Evolutionary conservation across 2,888 invertebrate species (phyloP).

Genomic region (Euplexia lucipara): DNA sequence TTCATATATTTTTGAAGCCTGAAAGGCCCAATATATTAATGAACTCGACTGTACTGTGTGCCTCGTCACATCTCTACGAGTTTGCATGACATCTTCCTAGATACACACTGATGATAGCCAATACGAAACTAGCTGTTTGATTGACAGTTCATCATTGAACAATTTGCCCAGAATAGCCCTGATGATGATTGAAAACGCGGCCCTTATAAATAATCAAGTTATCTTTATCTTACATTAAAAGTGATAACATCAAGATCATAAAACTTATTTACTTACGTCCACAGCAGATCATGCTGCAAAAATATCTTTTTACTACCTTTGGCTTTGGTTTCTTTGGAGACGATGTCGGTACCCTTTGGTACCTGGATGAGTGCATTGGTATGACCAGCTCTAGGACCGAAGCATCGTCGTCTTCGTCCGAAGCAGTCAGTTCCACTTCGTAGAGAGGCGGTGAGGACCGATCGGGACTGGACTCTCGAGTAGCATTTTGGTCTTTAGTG

Average conservation of each 20-base stretch:
- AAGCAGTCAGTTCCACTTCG: conserved; percentile 86
- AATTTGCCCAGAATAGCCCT: no score
- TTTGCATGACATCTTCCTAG: no score
- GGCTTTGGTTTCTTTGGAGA: conserved; percentile 74
- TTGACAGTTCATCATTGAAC: no score
- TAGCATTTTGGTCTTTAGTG: conserved; percentile 37
- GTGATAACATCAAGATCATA: conserved; percentile 57
- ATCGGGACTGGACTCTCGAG: conserved; percentile 62
- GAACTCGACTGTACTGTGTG: no score
- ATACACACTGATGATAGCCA: no score
- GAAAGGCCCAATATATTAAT: no score
- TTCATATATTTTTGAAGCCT: no score
- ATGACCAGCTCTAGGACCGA: conserved; percentile 86
- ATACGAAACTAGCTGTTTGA: no score
- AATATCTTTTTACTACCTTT: conserved; percentile 63
- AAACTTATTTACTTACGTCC: conserved; percentile 71
- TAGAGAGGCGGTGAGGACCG: conserved; percentile 81
- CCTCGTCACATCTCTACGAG: no score
- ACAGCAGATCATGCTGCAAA: conserved; percentile 76
- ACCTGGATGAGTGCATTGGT: conserved; percentile 77
- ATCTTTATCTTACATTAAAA: conserved; percentile 26
- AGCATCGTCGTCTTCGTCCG: conserved; percentile 86
- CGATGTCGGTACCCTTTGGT: conserved; percentile 78
- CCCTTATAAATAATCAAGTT: conserved; percentile 1
- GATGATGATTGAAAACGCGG: no score